These are phyloP conservation scores for Haliclystus octoradiatus DNA, from an alignment of 30 jellyfish, hydroid and myxozoan species.

Conservation along the genomic window DNA sequence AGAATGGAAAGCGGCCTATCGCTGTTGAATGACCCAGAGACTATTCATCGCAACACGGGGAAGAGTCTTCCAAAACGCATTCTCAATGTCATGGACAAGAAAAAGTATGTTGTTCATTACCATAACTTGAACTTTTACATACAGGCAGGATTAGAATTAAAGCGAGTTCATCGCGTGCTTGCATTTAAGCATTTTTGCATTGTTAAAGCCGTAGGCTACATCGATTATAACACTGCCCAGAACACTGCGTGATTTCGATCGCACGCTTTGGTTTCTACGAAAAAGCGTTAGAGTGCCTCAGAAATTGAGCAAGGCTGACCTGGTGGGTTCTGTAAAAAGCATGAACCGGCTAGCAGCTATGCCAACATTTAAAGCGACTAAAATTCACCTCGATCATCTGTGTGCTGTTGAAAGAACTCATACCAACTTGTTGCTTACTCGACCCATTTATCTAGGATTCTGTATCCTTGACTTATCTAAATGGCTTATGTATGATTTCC, in stretches of 20 bases:
- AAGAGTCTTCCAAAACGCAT: conserved; percentile 15
- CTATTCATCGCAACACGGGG: conserved; percentile 7
- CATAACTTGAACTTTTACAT: conserved; percentile 22
- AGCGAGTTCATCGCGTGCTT: conserved; percentile 42
- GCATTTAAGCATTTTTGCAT: conserved; percentile 26
- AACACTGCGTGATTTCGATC: too few relatives aligned
- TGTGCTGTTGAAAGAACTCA: conserved; percentile 33
- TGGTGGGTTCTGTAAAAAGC: too few relatives aligned
- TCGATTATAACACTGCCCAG: conserved; percentile 40
- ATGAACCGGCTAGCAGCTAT: conserved; percentile 6
- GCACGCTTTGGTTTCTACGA: too few relatives aligned
- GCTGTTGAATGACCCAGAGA: too few relatives aligned
- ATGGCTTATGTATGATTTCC: conserved; percentile 42
- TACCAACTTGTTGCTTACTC: conserved; percentile 6
- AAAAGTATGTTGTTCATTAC: conserved; percentile 43
- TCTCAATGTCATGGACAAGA: conserved; percentile 33
- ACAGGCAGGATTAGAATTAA: conserved; percentile 14
- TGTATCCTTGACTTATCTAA: conserved; percentile 46
- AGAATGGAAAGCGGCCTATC: too few relatives aligned
- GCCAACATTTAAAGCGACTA: conserved; percentile 23
- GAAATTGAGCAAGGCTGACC: too few relatives aligned
- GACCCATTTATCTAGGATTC: conserved; percentile 47
- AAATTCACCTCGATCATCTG: conserved; percentile 15
- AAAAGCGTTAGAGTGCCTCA: conserved; percentile 43
- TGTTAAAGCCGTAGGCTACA: conserved; percentile 37